Evolutionary conservation across 2,797 vertebrate genomes (phyloP).

Genomic region (Acanthurus leucopareius): DNA sequence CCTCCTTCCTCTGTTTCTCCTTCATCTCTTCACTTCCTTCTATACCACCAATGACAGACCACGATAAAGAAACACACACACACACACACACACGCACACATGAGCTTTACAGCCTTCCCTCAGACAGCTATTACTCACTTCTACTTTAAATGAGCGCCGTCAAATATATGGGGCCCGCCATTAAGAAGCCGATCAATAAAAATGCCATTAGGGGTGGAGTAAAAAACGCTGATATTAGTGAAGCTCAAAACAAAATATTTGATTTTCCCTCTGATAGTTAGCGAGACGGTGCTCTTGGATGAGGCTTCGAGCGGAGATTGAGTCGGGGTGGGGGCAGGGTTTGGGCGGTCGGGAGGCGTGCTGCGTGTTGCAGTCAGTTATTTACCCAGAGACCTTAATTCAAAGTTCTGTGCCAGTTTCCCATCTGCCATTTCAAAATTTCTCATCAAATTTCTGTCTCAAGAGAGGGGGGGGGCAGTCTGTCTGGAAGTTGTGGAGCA

Average conservation of each 20-base stretch:
- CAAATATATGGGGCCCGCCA: slow-evolving; percentile 96
- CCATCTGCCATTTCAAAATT: slow-evolving; percentile 87
- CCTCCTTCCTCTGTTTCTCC: slow-evolving; percentile 73
- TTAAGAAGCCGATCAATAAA: slow-evolving; percentile 98
- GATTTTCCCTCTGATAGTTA: slow-evolving; percentile 92
- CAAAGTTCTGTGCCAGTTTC: slow-evolving; percentile 87
- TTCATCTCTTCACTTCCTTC: slow-evolving; percentile 82
- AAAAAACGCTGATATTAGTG: slow-evolving; percentile 98
- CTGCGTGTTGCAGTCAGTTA: slow-evolving; percentile 82
- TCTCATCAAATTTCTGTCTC: slow-evolving; percentile 90
- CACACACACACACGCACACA: slow-evolving; percentile 37
- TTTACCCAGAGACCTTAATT: slow-evolving; percentile 91
- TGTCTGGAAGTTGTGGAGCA: slow-evolving; percentile 85
- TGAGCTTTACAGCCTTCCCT: slow-evolving; percentile 93
- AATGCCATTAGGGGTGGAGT: slow-evolving; percentile 95
- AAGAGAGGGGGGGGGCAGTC: slow-evolving; percentile 82
- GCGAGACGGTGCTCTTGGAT: slow-evolving; percentile 86
- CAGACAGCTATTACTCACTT: slow-evolving; percentile 97
- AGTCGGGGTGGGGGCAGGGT: slow-evolving; percentile 18
- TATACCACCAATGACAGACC: slow-evolving; percentile 84
- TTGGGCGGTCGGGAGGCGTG: slow-evolving; percentile 15
- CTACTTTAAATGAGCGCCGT: slow-evolving; percentile 97
- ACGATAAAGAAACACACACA: slow-evolving; percentile 72
- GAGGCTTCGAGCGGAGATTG: slow-evolving; percentile 53
- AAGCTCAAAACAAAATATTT: slow-evolving; percentile 98